phyloP scores from a whole-genome alignment of 2,113 vertebrate genomes.

The Motacilla alba region DNA sequence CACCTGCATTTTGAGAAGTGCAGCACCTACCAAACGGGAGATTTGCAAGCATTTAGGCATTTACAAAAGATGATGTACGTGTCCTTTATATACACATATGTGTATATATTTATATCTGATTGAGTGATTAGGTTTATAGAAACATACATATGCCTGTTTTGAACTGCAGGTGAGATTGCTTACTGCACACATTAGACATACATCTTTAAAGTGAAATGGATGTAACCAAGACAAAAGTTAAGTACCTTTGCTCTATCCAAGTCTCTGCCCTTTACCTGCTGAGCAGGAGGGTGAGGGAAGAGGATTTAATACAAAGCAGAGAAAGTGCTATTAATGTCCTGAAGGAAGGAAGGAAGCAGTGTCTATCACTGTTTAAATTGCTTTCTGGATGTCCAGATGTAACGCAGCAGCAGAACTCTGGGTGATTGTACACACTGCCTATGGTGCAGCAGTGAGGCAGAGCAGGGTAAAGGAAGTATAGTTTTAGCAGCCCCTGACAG shows the following conservation, averaged over 20 bases:
- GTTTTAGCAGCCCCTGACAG: constrained; percentile 23
- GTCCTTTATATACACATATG: background rate
- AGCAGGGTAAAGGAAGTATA: background rate
- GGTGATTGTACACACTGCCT: background rate
- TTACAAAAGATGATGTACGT: background rate
- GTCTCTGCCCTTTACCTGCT: background rate
- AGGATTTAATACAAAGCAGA: background rate
- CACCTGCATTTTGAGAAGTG: background rate
- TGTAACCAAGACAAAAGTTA: background rate
- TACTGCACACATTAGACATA: background rate
- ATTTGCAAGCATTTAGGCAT: background rate
- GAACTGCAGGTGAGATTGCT: background rate
- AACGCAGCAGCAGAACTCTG: background rate
- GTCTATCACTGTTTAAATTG: background rate
- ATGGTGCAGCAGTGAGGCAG: background rate
- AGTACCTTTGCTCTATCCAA: background rate
- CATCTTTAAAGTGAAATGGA: background rate
- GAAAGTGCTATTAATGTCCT: background rate
- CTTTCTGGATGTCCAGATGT: background rate
- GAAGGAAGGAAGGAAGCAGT: background rate
- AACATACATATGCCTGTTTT: background rate
- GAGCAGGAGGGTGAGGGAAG: background rate
- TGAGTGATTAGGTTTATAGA: background rate
- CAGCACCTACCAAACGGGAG: background rate
- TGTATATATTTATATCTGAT: background rate